A percentile compares a stretch with the other conserved stretches of the same genome.
These are phyloP conservation scores for Drosophila miranda DNA, from an alignment of 1,140 invertebrate species.

Conservation along the genomic window DNA sequence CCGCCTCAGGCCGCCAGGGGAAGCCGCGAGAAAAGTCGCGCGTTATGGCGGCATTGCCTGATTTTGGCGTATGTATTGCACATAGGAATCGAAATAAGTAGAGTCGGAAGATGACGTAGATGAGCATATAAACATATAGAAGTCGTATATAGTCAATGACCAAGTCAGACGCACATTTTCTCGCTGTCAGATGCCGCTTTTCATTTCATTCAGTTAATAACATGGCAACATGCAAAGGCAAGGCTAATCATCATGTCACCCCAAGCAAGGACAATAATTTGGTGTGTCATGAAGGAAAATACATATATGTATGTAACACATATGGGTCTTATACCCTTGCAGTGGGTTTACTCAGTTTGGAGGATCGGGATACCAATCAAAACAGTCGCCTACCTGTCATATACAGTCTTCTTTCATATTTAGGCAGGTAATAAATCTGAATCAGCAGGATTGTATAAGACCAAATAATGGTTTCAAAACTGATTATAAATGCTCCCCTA, in stretches of 20 bases:
- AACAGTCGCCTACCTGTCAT: too few species aligned
- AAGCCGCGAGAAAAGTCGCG: constrained; percentile 31
- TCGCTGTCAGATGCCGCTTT: constrained; percentile 51
- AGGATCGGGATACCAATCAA: too few species aligned
- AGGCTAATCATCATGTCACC: constrained; percentile 48
- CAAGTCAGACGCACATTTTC: constrained; percentile 36
- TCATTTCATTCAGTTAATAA: constrained; percentile 53
- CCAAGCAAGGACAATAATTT: constrained; percentile 61
- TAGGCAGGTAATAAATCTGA: too few species aligned
- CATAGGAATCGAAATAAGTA: constrained; percentile 15
- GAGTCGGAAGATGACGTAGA: constrained; percentile 65
- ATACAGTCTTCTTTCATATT: constrained; percentile 1
- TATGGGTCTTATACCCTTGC: too few species aligned
- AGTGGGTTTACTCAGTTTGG: too few species aligned
- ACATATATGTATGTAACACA: too few species aligned
- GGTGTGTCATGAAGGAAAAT: constrained; percentile 17
- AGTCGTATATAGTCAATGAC: constrained; percentile 63
- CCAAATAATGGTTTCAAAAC: too few species aligned
- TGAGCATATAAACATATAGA: constrained; percentile 36
- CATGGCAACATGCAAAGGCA: constrained; percentile 52
- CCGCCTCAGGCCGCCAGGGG: constrained; percentile 1
- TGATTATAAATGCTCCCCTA: too few species aligned
- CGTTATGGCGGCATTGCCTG: constrained; percentile 3
- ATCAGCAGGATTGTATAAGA: too few species aligned
- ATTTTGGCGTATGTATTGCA: constrained; percentile 8